Evolutionary conservation across 2,113 vertebrate genomes (phyloP).

Genomic region (Budorcas taxicolor): DNA sequence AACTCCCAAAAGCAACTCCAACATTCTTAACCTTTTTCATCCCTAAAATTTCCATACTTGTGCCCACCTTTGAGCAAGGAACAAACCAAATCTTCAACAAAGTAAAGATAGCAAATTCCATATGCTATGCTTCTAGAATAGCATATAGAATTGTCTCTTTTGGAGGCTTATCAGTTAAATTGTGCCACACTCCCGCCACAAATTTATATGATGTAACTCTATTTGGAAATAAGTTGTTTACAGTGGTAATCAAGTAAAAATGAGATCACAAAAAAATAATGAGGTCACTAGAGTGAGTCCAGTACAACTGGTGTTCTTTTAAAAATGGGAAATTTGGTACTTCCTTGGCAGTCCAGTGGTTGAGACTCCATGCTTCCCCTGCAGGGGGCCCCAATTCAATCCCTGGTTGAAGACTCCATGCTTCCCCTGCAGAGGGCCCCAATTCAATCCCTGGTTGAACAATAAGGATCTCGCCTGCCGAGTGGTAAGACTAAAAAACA

Average conservation of each 20-base stretch:
- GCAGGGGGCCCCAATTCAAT: not conserved
- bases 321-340: not conserved
- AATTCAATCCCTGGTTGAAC: not conserved
- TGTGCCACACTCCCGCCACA: not conserved
- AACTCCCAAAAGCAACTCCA: not conserved
- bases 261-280: not conserved
- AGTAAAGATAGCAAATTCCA: not conserved
- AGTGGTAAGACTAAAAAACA: not conserved
- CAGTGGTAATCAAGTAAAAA: not conserved
- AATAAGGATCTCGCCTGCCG: not conserved
- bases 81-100: not conserved
- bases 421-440: not conserved
- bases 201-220: not conserved
- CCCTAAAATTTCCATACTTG: not conserved
- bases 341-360: not conserved
- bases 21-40: not conserved
- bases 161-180: not conserved
- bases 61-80: not conserved
- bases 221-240: not conserved
- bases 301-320: not conserved
- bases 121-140: not conserved
- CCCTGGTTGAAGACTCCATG: not conserved
- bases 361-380: not conserved
- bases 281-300: not conserved
- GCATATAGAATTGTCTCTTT: not conserved